phyloP scores from a whole-genome alignment of 2,888 invertebrate genomes.

The Trissolcus japonicus region DNA sequence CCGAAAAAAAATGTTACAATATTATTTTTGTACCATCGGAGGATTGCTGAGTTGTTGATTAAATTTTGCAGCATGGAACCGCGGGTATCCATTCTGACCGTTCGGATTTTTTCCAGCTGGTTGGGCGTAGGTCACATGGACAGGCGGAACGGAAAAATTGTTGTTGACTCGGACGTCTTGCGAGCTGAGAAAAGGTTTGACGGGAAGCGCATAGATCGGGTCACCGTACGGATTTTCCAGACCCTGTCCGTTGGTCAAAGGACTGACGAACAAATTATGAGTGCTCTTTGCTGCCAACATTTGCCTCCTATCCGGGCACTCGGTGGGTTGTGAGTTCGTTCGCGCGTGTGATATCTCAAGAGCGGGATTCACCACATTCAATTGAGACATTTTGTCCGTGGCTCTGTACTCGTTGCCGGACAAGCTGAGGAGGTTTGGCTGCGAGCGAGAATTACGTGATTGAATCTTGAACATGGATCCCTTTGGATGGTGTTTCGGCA shows the following conservation, averaged over 20 bases:
- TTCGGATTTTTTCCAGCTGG: slow-evolving; percentile 49
- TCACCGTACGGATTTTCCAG: slow-evolving; percentile 66
- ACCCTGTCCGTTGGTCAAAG: slow-evolving; percentile 43
- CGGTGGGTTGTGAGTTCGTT: slow-evolving; percentile 70
- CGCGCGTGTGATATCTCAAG: slow-evolving; percentile 62
- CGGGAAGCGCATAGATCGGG: slow-evolving; percentile 71
- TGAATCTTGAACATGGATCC: slow-evolving; percentile 69
- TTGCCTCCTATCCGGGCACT: slow-evolving; percentile 54
- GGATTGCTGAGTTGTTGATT: background rate
- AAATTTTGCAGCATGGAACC: background rate
- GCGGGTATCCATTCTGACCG: slow-evolving; percentile 20
- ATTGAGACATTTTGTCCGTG: slow-evolving; percentile 64
- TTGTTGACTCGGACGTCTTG: slow-evolving; percentile 71
- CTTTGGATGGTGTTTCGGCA: slow-evolving; percentile 64
- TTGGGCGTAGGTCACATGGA: slow-evolving; percentile 63
- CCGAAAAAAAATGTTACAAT: background rate
- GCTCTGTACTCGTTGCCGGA: slow-evolving; percentile 55
- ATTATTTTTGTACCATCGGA: background rate
- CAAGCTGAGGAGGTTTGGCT: slow-evolving; percentile 70
- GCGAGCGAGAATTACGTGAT: slow-evolving; percentile 72
- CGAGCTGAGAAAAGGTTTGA: slow-evolving; percentile 73
- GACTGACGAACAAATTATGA: slow-evolving; percentile 61
- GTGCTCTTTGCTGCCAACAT: slow-evolving; percentile 63
- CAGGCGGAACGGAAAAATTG: slow-evolving; percentile 61
- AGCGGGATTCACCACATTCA: slow-evolving; percentile 61